Base-by-base conservation (phyloP, 2,113 vertebrate genomes). In the Takifugu flavidus region DNA sequence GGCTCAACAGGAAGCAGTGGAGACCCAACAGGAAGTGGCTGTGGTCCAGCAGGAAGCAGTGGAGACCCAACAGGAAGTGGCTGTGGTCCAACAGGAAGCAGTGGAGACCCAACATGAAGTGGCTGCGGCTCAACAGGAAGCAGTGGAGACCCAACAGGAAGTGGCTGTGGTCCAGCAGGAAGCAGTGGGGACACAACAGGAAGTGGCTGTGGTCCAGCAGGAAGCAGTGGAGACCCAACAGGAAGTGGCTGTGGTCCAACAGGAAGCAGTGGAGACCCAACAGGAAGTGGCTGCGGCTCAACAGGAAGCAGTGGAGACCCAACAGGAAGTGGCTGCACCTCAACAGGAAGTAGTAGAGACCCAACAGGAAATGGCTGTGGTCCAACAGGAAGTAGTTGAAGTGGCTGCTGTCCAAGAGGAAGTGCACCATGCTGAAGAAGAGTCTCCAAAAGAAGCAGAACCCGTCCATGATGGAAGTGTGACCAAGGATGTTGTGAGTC, bases 21-120 rank as follows among this genome's bases (percentile, higher is more conserved):
- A 70, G 45, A 10, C 56, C 25, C 64, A 31, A 0, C 65, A 49
- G 52, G 44, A 45, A 45, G 44, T 45, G 11, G 29, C 29, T 31
- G 29, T 4, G 29, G 29, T 5, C 29, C 2, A 31, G 4, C 29
- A 55, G 62, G 44, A 45, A 45, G 44, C 10, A 63, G 3, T 10
- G 1, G 46, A n/a, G 58, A 56, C 2, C 10, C 5, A 45, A 45
- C 44, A 45, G 44, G 44, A 45, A 45, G 44, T 45, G 10, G 44
- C 12, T 4, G 34, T 8, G 44, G 44, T 54, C 49, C 7, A 20
- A 3, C 27, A 53, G 67, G 44, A 45, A 45, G 44, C 13, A 12
- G 44, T 10, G 1, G 46, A 14, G 58, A 53, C 2, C 10, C 5
- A 7, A 45, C 44, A 45, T 10, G 44, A 45, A 45, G 44, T 45